Conservation (phyloP, 2,113 vertebrate genomes). For the Corapipo altera region DNA sequence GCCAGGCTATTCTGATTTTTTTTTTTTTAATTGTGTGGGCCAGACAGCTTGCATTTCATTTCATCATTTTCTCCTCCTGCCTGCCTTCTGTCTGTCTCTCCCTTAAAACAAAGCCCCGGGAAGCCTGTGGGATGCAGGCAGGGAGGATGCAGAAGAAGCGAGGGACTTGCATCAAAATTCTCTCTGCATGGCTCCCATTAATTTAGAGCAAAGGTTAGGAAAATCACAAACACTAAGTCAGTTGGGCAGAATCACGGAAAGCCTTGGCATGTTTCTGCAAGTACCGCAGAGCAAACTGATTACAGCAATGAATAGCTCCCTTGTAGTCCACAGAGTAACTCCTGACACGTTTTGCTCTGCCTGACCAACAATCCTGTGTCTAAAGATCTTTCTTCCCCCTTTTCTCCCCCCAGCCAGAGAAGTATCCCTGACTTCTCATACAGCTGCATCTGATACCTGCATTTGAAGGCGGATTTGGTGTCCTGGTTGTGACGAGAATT, state of each 20-base stretch:
- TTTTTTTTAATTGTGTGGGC: neutral
- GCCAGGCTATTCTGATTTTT: neutral
- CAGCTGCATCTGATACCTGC: neutral
- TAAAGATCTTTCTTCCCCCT: neutral
- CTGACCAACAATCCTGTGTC: neutral
- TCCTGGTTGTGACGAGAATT: neutral
- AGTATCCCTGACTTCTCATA: neutral
- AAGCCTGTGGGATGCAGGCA: neutral
- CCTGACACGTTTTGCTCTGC: neutral
- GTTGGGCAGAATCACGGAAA: neutral
- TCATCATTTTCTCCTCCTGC: neutral
- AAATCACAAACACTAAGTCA: neutral
- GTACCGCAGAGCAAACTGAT: neutral
- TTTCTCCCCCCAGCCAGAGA: neutral
- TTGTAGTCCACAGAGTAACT: neutral
- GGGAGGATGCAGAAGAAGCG: neutral
- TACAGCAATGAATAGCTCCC: neutral
- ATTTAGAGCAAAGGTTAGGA: slow-evolving; percentile 17
- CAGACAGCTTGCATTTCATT: neutral
- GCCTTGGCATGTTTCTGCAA: slow-evolving; percentile 41
- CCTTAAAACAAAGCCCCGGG: neutral
- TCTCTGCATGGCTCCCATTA: neutral
- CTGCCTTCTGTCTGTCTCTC: neutral
- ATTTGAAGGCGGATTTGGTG: neutral
- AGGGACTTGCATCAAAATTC: neutral